phyloP scores from a whole-genome alignment of 2,797 vertebrate genomes.

The Eutrigla gurnardus region DNA sequence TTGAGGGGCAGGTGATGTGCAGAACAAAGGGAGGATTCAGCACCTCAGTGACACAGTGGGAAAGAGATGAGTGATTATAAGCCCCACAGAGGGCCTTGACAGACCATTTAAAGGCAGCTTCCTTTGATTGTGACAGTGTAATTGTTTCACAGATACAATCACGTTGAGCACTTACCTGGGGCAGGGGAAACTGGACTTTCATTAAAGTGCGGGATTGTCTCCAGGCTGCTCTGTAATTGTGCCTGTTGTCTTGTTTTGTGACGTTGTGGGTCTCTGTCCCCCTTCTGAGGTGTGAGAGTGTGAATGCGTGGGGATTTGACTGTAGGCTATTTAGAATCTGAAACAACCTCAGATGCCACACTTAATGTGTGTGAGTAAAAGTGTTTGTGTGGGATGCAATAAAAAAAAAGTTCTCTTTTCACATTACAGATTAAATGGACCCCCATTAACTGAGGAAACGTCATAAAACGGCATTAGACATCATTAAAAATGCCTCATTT shows the following conservation, averaged over 20 bases:
- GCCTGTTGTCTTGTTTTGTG: slow-evolving; percentile 82
- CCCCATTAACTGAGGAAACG: neutral
- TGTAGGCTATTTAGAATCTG: slow-evolving; percentile 50
- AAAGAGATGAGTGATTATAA: slow-evolving; percentile 89
- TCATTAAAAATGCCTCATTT: neutral
- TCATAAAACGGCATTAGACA: slow-evolving; percentile 7
- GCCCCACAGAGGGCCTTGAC: slow-evolving; percentile 83
- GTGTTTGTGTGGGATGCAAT: slow-evolving; percentile 32
- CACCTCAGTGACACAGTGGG: slow-evolving; percentile 86
- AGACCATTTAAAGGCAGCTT: slow-evolving; percentile 87
- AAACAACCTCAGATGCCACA: slow-evolving; percentile 37
- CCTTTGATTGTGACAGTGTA: slow-evolving; percentile 93
- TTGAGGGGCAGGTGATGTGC: slow-evolving; percentile 87
- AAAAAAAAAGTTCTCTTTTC: slow-evolving; percentile 31
- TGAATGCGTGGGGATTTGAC: slow-evolving; percentile 40
- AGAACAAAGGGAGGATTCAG: slow-evolving; percentile 89
- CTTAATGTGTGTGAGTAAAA: slow-evolving; percentile 42
- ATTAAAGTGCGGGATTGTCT: slow-evolving; percentile 86
- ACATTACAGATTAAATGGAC: slow-evolving; percentile 19
- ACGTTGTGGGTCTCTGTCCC: slow-evolving; percentile 64
- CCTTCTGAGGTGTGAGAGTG: slow-evolving; percentile 49
- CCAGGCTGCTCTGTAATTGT: slow-evolving; percentile 84
- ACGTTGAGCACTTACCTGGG: slow-evolving; percentile 84
- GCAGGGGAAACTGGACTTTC: slow-evolving; percentile 89
- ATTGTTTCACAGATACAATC: slow-evolving; percentile 90